Conservation (phyloP, 2,797 vertebrate species). For the Eulemur coronatus region DNA sequence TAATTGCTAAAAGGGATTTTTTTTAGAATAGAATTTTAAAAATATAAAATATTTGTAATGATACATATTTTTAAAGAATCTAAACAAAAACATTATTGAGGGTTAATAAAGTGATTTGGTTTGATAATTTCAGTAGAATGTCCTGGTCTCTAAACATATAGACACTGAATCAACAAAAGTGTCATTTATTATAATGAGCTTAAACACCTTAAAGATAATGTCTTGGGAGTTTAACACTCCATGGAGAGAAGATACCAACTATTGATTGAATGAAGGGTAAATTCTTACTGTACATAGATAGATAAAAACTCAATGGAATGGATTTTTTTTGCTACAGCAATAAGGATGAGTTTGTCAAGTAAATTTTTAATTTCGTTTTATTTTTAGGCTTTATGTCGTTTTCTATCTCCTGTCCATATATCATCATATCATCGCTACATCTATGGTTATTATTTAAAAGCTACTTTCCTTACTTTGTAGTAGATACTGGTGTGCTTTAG, state of each 20-base stretch:
- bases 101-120: not conserved
- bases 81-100: not conserved
- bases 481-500: not conserved
- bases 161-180: not conserved
- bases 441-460: not conserved
- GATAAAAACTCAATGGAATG: not conserved
- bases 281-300: not conserved
- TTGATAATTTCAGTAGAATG: constrained; percentile 35
- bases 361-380: not conserved
- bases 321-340: not conserved
- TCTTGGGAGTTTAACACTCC: not conserved
- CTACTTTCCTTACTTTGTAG: not conserved
- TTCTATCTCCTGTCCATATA: not conserved
- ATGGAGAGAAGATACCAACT: not conserved
- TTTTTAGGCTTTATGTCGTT: not conserved
- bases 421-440: not conserved
- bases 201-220: not conserved
- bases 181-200: not conserved
- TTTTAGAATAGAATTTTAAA: not conserved
- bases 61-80: not conserved
- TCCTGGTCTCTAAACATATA: not conserved
- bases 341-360: not conserved
- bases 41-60: not conserved
- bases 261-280: not conserved
- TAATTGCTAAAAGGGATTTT: not conserved